These are phyloP conservation scores for Carabus problematicus DNA, from an alignment of 2,888 invertebrate species.

Conservation along the genomic window DNA sequence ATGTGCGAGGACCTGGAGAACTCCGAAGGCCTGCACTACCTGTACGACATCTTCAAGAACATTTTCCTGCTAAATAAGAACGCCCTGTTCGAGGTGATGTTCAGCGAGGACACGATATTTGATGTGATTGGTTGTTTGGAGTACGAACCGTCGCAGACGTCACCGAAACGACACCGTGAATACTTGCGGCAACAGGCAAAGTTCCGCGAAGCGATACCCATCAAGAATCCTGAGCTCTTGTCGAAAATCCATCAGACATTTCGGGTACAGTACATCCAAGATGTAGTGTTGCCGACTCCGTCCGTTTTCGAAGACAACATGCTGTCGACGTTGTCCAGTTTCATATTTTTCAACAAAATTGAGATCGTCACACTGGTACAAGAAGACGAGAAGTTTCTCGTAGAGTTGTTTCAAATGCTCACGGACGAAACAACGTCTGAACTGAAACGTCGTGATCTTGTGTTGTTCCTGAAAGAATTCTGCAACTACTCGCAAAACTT, in stretches of 20 bases:
- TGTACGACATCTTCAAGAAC: conserved; percentile 98
- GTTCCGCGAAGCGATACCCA: conserved; percentile 93
- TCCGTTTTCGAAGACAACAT: conserved; percentile 99
- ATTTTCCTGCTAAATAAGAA: conserved; percentile 98
- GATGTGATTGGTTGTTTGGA: conserved; percentile 98
- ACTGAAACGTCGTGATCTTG: conserved; percentile 87
- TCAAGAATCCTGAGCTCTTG: conserved; percentile 91
- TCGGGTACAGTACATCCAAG: conserved; percentile 98
- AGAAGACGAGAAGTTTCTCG: conserved; percentile 96
- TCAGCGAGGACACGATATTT: conserved; percentile 94
- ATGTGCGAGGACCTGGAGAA: conserved; percentile 98
- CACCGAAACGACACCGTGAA: conserved; percentile 93
- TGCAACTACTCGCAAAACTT: conserved; percentile 99
- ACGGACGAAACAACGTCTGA: conserved; percentile 88
- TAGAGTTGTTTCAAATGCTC: conserved; percentile 92
- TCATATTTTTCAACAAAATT: conserved; percentile 99
- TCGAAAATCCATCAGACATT: conserved; percentile 99
- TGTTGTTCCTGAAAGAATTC: conserved; percentile 97
- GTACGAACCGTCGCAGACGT: conserved; percentile 89
- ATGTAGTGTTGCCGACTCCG: conserved; percentile 98
- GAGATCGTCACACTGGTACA: conserved; percentile 98
- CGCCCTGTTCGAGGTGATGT: conserved; percentile 96
- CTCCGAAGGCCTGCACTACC: conserved; percentile 90
- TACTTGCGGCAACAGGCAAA: conserved; percentile 92
- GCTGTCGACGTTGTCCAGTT: conserved; percentile 95